Conservation (phyloP, 2,888 invertebrate species). For the Branchellion lobata region DNA sequence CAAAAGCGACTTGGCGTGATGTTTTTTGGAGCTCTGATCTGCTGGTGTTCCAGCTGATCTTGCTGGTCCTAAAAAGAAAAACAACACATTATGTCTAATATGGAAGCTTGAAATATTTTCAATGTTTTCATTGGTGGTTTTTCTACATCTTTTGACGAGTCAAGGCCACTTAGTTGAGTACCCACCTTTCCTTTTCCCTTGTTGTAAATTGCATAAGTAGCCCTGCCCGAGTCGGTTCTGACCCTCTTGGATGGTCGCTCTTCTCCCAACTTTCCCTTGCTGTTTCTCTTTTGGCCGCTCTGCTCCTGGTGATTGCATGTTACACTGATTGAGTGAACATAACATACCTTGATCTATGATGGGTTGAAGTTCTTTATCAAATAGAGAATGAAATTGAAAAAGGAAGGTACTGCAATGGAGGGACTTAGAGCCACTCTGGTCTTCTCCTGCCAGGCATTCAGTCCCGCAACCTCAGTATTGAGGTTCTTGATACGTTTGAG, state of each 20-base stretch:
- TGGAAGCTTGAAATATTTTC: neutral
- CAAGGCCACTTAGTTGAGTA: too few species aligned
- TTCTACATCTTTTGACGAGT: too few species aligned
- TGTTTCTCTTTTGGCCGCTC: constrained; percentile 23
- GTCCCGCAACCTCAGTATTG: constrained; percentile 63
- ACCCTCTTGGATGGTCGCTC: constrained; percentile 45
- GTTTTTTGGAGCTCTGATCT: constrained; percentile 72
- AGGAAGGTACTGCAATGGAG: neutral
- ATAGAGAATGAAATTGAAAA: constrained; percentile 12
- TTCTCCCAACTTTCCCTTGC: constrained; percentile 41
- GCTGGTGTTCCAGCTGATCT: neutral
- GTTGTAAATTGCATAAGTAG: constrained; percentile 41
- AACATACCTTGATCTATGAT: neutral
- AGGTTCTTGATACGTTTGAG: constrained; percentile 77
- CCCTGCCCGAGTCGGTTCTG: constrained; percentile 45
- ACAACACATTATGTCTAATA: too few species aligned
- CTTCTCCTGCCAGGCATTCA: constrained; percentile 43
- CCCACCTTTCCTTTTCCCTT: constrained; percentile 46
- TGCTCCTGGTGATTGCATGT: neutral
- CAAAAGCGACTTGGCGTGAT: constrained; percentile 93
- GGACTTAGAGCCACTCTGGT: constrained; percentile 40
- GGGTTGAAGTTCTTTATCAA: neutral
- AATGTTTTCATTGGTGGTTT: too few species aligned
- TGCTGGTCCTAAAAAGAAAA: constrained; percentile 21
- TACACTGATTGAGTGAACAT: neutral